Evolutionary conservation across 1,140 invertebrate species (phyloP).

Genomic region (Leptestheria dahalacensis): DNA sequence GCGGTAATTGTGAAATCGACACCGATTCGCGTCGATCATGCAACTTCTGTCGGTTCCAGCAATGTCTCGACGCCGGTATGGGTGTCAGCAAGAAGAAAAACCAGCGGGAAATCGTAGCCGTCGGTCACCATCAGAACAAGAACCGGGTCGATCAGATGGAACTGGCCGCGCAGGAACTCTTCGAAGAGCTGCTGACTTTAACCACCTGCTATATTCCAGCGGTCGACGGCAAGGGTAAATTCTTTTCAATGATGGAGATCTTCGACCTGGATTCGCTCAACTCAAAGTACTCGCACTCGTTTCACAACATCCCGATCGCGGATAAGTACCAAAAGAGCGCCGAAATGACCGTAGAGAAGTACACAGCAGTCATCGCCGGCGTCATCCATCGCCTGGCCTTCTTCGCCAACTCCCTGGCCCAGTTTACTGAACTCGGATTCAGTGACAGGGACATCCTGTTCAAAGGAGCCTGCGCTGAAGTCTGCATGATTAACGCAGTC

Average conservation of each 20-base stretch:
- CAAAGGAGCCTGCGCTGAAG: neutral
- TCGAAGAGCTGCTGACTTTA: neutral
- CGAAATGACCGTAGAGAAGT: neutral
- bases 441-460: neutral
- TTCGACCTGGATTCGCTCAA: neutral
- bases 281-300: neutral
- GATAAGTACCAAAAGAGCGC: neutral
- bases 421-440: neutral
- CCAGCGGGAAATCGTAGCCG: neutral
- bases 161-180: neutral
- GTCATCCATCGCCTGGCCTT: neutral
- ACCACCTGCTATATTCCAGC: neutral
- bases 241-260: neutral
- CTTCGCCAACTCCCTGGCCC: neutral
- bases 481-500: neutral
- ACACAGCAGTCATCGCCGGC: neutral
- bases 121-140: neutral
- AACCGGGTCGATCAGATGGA: neutral
- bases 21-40: neutral
- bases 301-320: neutral
- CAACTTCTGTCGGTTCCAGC: neutral
- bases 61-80: neutral
- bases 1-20: neutral
- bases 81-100: neutral
- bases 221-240: neutral